phyloP scores from a whole-genome alignment of 2,113 vertebrate species.

The Menura novaehollandiae region DNA sequence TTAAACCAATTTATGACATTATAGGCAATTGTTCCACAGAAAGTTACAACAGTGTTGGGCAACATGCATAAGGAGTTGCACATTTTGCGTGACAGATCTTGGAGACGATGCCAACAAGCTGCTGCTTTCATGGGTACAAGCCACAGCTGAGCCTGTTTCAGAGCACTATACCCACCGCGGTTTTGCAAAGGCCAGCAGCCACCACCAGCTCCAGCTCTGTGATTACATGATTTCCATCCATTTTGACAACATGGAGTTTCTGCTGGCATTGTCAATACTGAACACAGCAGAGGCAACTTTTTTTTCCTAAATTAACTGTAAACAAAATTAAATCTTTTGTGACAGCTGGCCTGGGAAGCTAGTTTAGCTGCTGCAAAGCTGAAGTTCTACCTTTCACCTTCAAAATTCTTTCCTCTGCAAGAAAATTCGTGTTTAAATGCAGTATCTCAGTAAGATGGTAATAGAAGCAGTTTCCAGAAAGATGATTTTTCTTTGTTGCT shows the following conservation, averaged over 20 bases:
- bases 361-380: background rate
- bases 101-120: background rate
- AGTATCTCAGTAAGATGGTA: background rate
- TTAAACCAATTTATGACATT: background rate
- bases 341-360: background rate
- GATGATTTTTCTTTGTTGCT: background rate
- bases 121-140: background rate
- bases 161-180: background rate
- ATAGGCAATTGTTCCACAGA: background rate
- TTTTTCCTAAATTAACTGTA: background rate
- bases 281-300: background rate
- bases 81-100: background rate
- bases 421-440: background rate
- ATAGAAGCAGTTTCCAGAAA: background rate
- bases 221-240: background rate
- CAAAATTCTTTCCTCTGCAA: background rate
- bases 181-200: background rate
- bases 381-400: background rate
- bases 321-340: background rate
- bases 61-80: background rate
- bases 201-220: accelerated
- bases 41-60: background rate
- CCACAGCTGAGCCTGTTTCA: background rate
- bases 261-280: background rate
- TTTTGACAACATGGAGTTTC: background rate